These are phyloP conservation scores for Drosophila parvula DNA, from an alignment of 1,140 invertebrate genomes.

Conservation along the genomic window DNA sequence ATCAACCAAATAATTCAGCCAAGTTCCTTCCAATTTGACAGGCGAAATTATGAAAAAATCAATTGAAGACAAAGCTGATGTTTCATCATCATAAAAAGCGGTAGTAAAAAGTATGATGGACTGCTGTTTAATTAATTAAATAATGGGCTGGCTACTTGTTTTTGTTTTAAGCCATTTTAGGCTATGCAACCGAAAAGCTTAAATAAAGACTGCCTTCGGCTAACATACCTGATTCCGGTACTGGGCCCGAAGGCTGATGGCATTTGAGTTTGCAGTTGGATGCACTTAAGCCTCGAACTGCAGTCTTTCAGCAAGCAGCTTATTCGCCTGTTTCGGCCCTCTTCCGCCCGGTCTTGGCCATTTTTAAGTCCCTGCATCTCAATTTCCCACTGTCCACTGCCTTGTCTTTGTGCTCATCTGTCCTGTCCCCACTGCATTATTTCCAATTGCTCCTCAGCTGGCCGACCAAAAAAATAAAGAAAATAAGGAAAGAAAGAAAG, in stretches of 20 bases:
- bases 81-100: not conserved
- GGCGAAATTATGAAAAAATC: conserved; percentile 37
- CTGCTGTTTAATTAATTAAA: not conserved
- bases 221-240: conserved; percentile 35
- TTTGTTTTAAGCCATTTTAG: not conserved
- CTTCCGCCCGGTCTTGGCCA: conserved; percentile 18
- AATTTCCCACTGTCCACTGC: conserved; percentile 54
- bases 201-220: conserved; percentile 9
- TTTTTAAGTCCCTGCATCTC: conserved; percentile 59
- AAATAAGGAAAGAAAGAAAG: not conserved
- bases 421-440: conserved; percentile 54
- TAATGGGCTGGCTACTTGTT: not conserved
- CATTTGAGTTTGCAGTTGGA: conserved; percentile 46
- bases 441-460: conserved; percentile 49
- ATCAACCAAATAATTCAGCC: conserved; percentile 31
- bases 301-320: conserved; percentile 53
- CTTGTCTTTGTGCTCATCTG: conserved; percentile 58
- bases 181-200: too few species aligned
- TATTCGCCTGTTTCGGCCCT: conserved; percentile 28
- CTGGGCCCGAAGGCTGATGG: conserved; percentile 15
- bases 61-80: not conserved
- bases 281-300: conserved; percentile 54
- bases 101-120: not conserved
- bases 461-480: conserved; percentile 17
- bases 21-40: conserved; percentile 43